Conservation (phyloP, 2,113 vertebrate species). For the Xiphophorus hellerii region DNA sequence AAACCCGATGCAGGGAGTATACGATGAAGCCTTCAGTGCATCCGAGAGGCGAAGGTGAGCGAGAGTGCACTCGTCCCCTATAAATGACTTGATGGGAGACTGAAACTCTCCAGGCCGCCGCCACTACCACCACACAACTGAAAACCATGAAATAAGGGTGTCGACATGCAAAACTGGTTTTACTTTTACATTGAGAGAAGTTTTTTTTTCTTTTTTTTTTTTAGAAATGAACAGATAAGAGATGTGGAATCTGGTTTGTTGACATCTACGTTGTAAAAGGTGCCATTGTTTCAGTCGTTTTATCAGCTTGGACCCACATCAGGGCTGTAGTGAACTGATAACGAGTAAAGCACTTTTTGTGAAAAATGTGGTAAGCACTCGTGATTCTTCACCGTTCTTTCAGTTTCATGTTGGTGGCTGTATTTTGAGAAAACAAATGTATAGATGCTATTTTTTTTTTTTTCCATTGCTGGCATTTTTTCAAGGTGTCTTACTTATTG, state of each 20-base stretch:
- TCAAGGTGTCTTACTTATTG: too few relatives aligned
- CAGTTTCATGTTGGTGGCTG: not conserved
- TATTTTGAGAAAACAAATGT: not conserved
- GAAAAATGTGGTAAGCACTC: not conserved
- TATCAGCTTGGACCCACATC: not conserved
- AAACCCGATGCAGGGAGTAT: conserved; percentile 34
- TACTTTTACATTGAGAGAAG: not conserved
- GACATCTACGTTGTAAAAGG: not conserved
- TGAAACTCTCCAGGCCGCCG: conserved; percentile 30
- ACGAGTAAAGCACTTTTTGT: not conserved
- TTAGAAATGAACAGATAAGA: not conserved
- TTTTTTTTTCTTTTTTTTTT: not conserved
- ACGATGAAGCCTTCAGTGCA: conserved; percentile 25
- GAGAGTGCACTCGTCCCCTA: conserved; percentile 59
- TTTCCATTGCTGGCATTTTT: not conserved
- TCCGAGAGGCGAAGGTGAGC: conserved; percentile 12
- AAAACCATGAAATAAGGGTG: not conserved
- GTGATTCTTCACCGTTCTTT: not conserved
- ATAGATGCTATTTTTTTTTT: not conserved
- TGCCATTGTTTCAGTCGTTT: not conserved
- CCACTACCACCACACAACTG: conserved; percentile 11
- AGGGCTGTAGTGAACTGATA: not conserved
- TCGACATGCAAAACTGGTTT: conserved; percentile 10
- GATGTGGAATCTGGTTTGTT: not conserved
- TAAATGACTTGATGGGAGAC: conserved; percentile 40